Percentiles rank a stretch among this genome's conserved stretches.
Conservation (phyloP, 2,888 invertebrate species). For the Ormyrus rosae region DNA sequence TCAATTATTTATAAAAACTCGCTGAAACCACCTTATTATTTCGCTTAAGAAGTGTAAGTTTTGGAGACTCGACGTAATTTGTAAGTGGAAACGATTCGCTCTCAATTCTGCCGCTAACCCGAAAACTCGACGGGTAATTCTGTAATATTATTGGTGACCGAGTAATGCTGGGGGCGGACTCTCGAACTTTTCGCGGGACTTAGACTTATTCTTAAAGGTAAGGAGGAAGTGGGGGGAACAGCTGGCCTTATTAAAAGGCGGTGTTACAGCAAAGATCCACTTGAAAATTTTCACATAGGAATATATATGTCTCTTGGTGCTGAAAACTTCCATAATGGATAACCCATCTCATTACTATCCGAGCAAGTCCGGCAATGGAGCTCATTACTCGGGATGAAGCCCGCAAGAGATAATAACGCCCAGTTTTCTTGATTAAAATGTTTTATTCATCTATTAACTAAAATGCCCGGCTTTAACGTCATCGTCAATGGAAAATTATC, state of each 20-base stretch:
- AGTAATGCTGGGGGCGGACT: not conserved
- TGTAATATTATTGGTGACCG: slow-evolving; percentile 18
- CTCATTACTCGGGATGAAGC: slow-evolving; percentile 31
- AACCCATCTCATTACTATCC: slow-evolving; percentile 6
- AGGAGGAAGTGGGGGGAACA: not conserved
- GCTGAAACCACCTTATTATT: too few relatives aligned
- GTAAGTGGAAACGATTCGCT: not conserved
- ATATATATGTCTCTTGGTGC: not conserved
- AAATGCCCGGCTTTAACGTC: not conserved
- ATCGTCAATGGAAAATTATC: not conserved
- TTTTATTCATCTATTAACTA: slow-evolving; percentile 23
- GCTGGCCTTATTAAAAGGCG: slow-evolving; percentile 32
- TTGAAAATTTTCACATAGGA: not conserved
- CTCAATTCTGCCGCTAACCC: not conserved
- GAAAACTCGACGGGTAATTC: not conserved
- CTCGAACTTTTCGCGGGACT: not conserved
- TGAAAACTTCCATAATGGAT: slow-evolving; percentile 32
- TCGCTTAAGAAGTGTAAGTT: too few relatives aligned
- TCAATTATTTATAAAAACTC: too few relatives aligned
- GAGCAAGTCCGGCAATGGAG: not conserved
- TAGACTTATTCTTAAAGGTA: not conserved
- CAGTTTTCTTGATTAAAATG: slow-evolving; percentile 37
- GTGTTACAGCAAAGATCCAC: not conserved
- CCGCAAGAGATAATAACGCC: slow-evolving; percentile 25
- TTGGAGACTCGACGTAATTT: not conserved